Base-by-base conservation (phyloP, 2,888 invertebrate genomes). In the Herminia tarsipennalis region DNA sequence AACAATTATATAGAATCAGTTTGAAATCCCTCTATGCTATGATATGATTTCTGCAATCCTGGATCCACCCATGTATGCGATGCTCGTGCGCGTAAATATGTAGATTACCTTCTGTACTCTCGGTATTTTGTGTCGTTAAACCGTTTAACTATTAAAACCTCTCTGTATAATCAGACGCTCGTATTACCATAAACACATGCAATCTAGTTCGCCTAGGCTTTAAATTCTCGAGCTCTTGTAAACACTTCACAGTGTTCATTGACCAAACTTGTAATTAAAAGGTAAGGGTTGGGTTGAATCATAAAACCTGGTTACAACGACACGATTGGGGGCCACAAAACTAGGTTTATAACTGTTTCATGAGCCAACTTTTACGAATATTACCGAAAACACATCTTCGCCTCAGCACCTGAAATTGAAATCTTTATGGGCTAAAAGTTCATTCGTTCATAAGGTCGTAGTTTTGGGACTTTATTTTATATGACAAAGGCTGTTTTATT, bases 241-340 rank as follows among this genome's bases (percentile, higher is more conserved):
- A 66, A 47, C 47, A 58, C 45, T 60, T 49, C 46, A 56, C 41
- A 33, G 32, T 44, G 43, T 52, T 59, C 63, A 69, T 64, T 64
- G 58, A 59, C 56, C 56, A 57, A 61, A 60, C 40, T 45, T 30
- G 64, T 73, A 73, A 72, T 73, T 70, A 73, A 66, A 69, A 70
- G 50, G 47, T 56, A 44, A 54, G 49, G 58, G 67, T 56, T 43
- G 54, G 56, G 64, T 52, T 56, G 43, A 35, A 36, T 46, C 35
- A 47, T 68, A 68, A 72, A 66, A 58, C 50, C 57, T 49, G 32
- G 52, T 36, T 49, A 37, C 35, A 50, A 56, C 45, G 46, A 56
- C 54, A 34, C 58, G 44, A 57, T 60, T 37, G 57, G 48, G 58
- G 54, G 40, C 54, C 57, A 55, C 54, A 61, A 63, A 70, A 70